phyloP scores from a whole-genome alignment of 2,888 invertebrate species.

The Metellina segmentata region DNA sequence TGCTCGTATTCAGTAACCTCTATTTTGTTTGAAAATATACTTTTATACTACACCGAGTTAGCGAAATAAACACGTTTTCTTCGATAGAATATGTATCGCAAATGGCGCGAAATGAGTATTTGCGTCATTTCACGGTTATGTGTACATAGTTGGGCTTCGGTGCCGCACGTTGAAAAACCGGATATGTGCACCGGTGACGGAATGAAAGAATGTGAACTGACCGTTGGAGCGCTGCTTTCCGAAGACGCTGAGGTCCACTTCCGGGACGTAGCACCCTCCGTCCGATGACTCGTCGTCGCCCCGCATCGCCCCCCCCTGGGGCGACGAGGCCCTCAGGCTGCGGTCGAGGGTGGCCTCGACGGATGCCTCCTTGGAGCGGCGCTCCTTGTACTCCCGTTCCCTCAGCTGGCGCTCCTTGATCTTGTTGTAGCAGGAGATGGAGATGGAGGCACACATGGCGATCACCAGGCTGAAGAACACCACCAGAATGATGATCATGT shows the following conservation, averaged over 20 bases:
- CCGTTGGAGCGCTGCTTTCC: slow-evolving; percentile 50
- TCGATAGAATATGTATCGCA: no score
- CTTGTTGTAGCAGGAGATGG: slow-evolving; percentile 93
- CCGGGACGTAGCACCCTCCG: slow-evolving; percentile 77
- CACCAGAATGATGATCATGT: slow-evolving; percentile 92
- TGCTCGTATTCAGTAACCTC: no score
- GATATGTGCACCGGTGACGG: no score
- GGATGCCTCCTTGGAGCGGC: slow-evolving; percentile 78
- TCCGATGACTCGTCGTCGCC: slow-evolving; percentile 74
- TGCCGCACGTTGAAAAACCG: no score
- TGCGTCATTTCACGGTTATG: no score
- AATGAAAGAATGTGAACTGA: background rate
- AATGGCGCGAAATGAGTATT: no score
- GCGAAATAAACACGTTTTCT: no score
- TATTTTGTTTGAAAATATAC: no score
- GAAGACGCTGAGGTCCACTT: slow-evolving; percentile 75
- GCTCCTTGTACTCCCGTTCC: slow-evolving; percentile 78
- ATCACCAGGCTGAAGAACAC: slow-evolving; percentile 92
- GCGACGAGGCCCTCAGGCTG: background rate
- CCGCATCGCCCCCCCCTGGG: background rate
- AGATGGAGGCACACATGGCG: slow-evolving; percentile 93
- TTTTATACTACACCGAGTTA: no score
- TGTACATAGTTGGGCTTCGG: no score
- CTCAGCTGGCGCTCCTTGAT: slow-evolving; percentile 84
- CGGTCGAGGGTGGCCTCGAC: slow-evolving; percentile 74